Base-by-base conservation (phyloP, 2,113 vertebrate species). In the Microtus oregoni region DNA sequence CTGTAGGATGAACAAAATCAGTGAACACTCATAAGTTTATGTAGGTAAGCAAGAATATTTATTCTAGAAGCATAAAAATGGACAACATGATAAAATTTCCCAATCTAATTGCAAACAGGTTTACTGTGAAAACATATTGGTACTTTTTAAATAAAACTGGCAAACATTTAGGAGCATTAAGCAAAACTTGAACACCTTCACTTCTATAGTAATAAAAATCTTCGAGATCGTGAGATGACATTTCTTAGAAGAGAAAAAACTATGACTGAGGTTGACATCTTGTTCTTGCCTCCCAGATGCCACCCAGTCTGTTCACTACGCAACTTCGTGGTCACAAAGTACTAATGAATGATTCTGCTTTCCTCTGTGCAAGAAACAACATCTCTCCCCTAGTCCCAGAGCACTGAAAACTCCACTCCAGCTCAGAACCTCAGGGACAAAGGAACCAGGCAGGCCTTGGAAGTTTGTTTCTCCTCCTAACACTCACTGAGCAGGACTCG, bases 1-100 rank as follows among this genome's bases (percentile, higher is more conserved):
- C 99, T 99, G 91, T 2, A 97, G 92, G 10, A 96, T 93, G 91
- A 97, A 3, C 0, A 86, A 94, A 94, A 72, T 78, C 2, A 86
- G 76, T 58, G 82, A 93, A 78, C 7, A 7, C 65, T 88, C 4
- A 1, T 91, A 77, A 96, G 32, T 32, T 13, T 47, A n/a, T 30
- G 47, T 30, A 87, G 4, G 12, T 24, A 82, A 65, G 41, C 8
- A 68, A 6, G 14, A 68, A 35, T 58, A 86, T 50, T 87, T 92
- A 81, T 38, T 76, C 92, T 70, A 90, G 55, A 95, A 96, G 82
- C 28, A 78, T 3, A 2, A 6, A 47, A 30, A 68, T 44, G 63
- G 72, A 79, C 2, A 58, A 52, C 14, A 78, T 65, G 92, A n/a
- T 86, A 76, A 82, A 38, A 91, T 41, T 83, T 75, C 32, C 32